phyloP scores from a whole-genome alignment of 2,113 vertebrate genomes.

The Ginglymostoma cirratum region DNA sequence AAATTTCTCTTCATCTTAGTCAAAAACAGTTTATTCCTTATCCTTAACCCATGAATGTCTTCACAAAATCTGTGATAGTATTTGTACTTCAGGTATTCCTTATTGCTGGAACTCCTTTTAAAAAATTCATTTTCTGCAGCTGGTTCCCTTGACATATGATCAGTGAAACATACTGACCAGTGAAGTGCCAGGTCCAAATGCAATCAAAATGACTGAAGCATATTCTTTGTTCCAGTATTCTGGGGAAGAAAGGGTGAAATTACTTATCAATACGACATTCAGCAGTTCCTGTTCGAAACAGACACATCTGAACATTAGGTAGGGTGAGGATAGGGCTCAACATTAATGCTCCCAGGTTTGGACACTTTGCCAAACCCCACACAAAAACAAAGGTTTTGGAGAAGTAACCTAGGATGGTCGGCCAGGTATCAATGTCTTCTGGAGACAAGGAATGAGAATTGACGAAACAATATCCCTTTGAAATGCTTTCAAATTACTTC shows the following conservation, averaged over 20 bases:
- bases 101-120: not conserved
- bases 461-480: not conserved
- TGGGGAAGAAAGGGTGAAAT: not conserved
- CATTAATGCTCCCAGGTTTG: not conserved
- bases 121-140: not conserved
- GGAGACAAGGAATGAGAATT: not conserved
- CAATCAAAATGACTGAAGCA: no score
- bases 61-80: not conserved
- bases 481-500: not conserved
- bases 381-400: not conserved
- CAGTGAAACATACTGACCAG: not conserved
- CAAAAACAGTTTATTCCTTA: no score
- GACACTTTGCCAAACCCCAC: not conserved
- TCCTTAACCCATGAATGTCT: not conserved
- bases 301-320: not conserved
- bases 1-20: no score
- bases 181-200: not conserved
- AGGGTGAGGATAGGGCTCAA: not conserved
- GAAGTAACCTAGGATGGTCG: not conserved
- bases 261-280: not conserved
- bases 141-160: not conserved
- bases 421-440: not conserved
- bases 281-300: not conserved
- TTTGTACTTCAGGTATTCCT: not conserved
- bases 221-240: not conserved